phyloP scores from a whole-genome alignment of 2,113 vertebrate genomes.

The Synchiropus splendidus region DNA sequence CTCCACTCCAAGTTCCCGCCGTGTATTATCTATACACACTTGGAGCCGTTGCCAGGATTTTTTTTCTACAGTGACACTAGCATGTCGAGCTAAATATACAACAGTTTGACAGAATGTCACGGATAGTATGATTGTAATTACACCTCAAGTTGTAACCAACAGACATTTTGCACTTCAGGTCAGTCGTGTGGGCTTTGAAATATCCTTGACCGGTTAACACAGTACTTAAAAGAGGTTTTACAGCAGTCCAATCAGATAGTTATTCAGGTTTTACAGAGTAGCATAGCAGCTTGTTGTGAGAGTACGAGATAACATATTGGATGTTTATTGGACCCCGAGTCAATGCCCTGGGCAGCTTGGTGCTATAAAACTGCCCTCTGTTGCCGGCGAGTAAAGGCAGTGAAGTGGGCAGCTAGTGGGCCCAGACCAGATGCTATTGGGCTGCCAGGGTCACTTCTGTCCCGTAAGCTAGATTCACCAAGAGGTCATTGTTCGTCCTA shows the following conservation, averaged over 20 bases:
- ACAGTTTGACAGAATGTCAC: too few relatives aligned
- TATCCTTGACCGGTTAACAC: conserved; percentile 42
- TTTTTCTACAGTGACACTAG: too few relatives aligned
- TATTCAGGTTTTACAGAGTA: conserved; percentile 61
- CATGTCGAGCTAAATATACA: too few relatives aligned
- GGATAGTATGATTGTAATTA: neutral
- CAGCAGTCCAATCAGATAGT: conserved; percentile 30
- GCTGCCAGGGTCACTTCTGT: conserved; percentile 28
- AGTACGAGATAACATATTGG: conserved; percentile 54
- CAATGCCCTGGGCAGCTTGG: conserved; percentile 48
- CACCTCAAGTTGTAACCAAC: conserved; percentile 16
- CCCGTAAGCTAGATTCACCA: conserved; percentile 32
- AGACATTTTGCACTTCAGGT: too few relatives aligned
- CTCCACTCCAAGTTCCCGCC: too few relatives aligned
- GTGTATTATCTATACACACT: too few relatives aligned
- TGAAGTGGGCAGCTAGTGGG: conserved; percentile 41
- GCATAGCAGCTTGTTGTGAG: conserved; percentile 45
- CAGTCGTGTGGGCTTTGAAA: too few relatives aligned
- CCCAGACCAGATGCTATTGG: conserved; percentile 58
- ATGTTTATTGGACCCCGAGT: conserved; percentile 60
- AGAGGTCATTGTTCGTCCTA: conserved; percentile 22
- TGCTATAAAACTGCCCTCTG: conserved; percentile 52
- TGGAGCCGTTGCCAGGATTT: too few relatives aligned
- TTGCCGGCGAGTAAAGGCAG: conserved; percentile 40
- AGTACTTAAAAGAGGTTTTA: conserved; percentile 62